Base-by-base conservation (phyloP, 1,140 invertebrate genomes). In the Hyles euphorbiae region DNA sequence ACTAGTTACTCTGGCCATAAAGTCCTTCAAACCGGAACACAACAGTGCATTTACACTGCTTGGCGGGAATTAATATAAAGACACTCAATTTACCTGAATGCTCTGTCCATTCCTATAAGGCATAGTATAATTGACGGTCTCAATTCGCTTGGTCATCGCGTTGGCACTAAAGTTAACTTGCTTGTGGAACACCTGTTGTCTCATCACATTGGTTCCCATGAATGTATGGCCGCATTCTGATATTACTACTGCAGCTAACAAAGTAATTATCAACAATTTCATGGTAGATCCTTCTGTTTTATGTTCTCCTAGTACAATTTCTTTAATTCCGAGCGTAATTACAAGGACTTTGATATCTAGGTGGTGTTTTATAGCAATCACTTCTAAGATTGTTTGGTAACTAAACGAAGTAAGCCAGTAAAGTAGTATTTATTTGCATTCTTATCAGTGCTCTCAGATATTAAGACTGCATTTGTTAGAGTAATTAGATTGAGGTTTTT, bases 151-250 rank as follows among this genome's bases (percentile, higher is more conserved):
- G 32, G 55, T 46, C 22, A 68, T 65, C 12, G 68, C 3, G 44
- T 62, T 66, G 3, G 67, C 58, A n/a, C 40, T 33, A 22, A 68
- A 72, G n/a, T 64, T 11, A 2, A 51, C 63, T 10, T 53, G 51
- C 9, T 55, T 53, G 32, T 72, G 67, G 22, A 70, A 63, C 5
- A 70, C 56, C 56, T 70, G 1, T 0, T 60, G 60, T 10, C 67
- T 60, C 3, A 53, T 8, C 1, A 75, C 58, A 51, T 58, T 75
- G 1, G 72, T 72, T 22, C 72, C 72, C 33, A 70, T 10, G 32
- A 74, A 74, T 3, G 61, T 69, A 45, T 74, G 69, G 3, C 43
- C 40, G 53, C 72, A 62, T 34, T 72, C 59, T 5, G 67, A 65
- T 3, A 63, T 11, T 1, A 65, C 65, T 0, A 72, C 52, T 5